Base-by-base conservation (phyloP, 2,797 vertebrate genomes). In the Acrossocheilus wenchowensis region DNA sequence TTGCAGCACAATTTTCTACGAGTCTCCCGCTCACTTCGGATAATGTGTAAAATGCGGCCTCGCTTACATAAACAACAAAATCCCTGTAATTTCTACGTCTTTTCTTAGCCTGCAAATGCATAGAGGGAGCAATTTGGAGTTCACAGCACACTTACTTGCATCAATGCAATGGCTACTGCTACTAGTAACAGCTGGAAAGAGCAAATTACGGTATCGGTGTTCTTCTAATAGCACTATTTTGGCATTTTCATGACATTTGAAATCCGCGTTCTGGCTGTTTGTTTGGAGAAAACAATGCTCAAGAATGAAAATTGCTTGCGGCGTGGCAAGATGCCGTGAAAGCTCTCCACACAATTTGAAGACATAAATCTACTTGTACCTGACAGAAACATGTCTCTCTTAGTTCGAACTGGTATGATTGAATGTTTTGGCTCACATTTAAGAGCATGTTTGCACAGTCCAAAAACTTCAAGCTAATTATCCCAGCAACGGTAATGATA, bases 1-100 rank as follows among this genome's bases (percentile, higher is more conserved):
- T 89, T 26, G 3, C 86, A 82, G 86, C 88, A 90, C 60, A 60
- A 85, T 88, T 88, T 91, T 86, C 85, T 88, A 88, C 43, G 50
- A 89, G 87, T 41, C 79, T 45, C 15, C 17, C 0, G 9, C 57
- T 50, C 45, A 84, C 74, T 78, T 78, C 1, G 36, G 73, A 84
- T 69, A 84, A 78, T 10, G 45, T 3, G 23, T 21, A 57, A 52
- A 68, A 81, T 52, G 45, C 5, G 66, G n/a, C 66, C 41, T 4
- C 19, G 21, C 77, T 57, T 85, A 11, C 64, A 8, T 79, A 60
- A 84, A 84, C 62, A 52, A 84, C 82, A 60, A 60, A 72, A 79
- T 72, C 66, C 39, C 66, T 60, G 64, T 72, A 71, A 85, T 79
- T 85, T 85, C 74, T 41, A 57, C 11, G 12, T 81, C 71, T 81